These are phyloP conservation scores for Andrena cerasifolii DNA, from an alignment of 1,140 invertebrate genomes.

Conservation along the genomic window DNA sequence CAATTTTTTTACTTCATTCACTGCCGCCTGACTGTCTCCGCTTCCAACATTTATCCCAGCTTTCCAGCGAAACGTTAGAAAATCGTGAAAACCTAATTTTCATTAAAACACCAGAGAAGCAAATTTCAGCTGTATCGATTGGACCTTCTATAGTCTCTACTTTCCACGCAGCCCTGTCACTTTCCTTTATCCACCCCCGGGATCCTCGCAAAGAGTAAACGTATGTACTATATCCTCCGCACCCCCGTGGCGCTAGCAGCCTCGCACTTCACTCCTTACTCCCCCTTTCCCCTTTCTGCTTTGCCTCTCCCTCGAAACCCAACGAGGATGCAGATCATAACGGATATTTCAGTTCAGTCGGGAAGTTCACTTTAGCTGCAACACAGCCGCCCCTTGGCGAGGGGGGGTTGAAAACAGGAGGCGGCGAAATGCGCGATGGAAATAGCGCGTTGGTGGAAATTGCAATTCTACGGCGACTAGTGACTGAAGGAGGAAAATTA, in stretches of 20 bases:
- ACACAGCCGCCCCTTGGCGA: neutral
- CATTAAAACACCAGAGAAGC: neutral
- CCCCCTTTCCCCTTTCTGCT: neutral
- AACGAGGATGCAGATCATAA: conserved; percentile 24
- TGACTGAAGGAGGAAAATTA: conserved; percentile 18
- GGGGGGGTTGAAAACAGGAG: neutral
- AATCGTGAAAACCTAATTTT: too few relatives aligned
- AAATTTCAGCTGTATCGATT: neutral
- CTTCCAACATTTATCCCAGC: too few relatives aligned
- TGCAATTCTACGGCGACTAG: conserved; percentile 7
- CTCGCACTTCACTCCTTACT: conserved; percentile 5
- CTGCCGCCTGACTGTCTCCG: too few relatives aligned
- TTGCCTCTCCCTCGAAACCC: neutral
- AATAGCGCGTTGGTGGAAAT: conserved; percentile 34
- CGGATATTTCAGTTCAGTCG: conserved; percentile 37
- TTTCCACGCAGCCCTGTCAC: neutral
- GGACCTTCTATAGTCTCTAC: too few relatives aligned
- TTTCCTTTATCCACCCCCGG: neutral
- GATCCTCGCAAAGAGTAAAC: neutral
- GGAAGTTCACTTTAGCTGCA: conserved; percentile 31
- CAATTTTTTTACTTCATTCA: too few relatives aligned
- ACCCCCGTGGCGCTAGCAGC: neutral
- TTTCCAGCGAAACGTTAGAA: too few relatives aligned
- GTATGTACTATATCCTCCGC: neutral
- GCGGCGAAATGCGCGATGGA: neutral